These are phyloP conservation scores for Psittacus erithacus DNA, from an alignment of 2,113 vertebrate genomes.

Conservation along the genomic window DNA sequence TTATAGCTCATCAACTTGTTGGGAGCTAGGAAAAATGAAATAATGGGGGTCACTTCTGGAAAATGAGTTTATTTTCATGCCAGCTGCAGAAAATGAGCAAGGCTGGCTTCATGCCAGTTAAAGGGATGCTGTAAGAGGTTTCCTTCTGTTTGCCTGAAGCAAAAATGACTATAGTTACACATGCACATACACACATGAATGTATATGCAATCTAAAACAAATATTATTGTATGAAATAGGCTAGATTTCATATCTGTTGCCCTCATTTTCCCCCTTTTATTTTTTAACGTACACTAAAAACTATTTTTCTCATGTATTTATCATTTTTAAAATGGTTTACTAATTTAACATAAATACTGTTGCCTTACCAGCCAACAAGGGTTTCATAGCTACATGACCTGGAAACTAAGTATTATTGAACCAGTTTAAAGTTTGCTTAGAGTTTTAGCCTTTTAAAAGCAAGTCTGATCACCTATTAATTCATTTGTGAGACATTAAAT, in stretches of 20 bases:
- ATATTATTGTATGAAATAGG: neutral
- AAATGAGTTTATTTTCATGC: constrained; percentile 80
- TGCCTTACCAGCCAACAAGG: neutral
- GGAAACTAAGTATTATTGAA: neutral
- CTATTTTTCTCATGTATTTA: neutral
- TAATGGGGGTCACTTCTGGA: constrained; percentile 79
- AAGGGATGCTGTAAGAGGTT: constrained; percentile 48
- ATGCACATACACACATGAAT: neutral
- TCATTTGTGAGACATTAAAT: constrained; percentile 13
- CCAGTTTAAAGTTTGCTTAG: neutral
- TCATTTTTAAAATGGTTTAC: neutral
- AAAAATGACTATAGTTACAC: constrained; percentile 24
- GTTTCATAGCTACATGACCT: neutral
- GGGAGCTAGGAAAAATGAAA: constrained; percentile 77
- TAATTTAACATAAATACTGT: neutral
- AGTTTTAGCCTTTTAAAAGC: neutral
- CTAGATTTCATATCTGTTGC: neutral
- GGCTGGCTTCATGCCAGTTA: constrained; percentile 72
- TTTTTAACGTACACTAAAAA: neutral
- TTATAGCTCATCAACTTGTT: constrained; percentile 74
- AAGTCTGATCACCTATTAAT: neutral
- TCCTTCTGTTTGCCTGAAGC: constrained; percentile 43
- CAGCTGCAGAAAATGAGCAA: constrained; percentile 78
- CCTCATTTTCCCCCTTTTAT: neutral
- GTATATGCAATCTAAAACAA: neutral